phyloP scores from a whole-genome alignment of 2,113 vertebrate genomes.

The Coregonus clupeaformis region DNA sequence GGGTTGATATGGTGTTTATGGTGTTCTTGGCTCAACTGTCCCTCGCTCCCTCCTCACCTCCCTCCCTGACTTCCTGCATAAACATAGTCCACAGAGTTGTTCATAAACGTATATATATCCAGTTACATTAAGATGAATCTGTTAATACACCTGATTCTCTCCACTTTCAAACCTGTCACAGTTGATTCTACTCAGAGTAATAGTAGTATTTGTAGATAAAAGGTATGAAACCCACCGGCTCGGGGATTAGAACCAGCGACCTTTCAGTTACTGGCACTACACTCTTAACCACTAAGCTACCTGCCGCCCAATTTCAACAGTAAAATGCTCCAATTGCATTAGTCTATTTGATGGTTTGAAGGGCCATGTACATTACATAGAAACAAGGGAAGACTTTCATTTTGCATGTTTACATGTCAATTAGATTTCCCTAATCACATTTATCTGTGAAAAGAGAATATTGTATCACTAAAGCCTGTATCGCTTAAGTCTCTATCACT shows the following conservation, averaged over 20 bases:
- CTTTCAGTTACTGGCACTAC: no score
- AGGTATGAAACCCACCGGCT: background rate
- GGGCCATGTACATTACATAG: background rate
- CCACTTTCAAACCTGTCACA: background rate
- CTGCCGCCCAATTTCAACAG: no score
- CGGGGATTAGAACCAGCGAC: no score
- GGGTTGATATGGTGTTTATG: conserved; percentile 12
- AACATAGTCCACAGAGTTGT: background rate
- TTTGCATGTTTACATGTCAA: background rate
- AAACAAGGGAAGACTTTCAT: background rate
- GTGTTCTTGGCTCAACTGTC: conserved; percentile 9
- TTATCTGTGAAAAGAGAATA: background rate
- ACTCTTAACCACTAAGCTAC: no score
- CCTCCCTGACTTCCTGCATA: background rate
- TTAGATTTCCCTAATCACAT: background rate
- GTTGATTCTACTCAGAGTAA: background rate
- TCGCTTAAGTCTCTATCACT: background rate
- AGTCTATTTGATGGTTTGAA: background rate
- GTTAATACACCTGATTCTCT: no score
- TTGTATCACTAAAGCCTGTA: background rate
- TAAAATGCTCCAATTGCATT: no score
- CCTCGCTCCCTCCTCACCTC: background rate
- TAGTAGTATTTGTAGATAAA: background rate
- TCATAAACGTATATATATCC: no score
- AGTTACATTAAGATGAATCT: background rate